Evolutionary conservation across 2,113 vertebrate species (phyloP), one percentile per base, ranked within the genome.

Genomic region (Anthoscopus minutus): DNA sequence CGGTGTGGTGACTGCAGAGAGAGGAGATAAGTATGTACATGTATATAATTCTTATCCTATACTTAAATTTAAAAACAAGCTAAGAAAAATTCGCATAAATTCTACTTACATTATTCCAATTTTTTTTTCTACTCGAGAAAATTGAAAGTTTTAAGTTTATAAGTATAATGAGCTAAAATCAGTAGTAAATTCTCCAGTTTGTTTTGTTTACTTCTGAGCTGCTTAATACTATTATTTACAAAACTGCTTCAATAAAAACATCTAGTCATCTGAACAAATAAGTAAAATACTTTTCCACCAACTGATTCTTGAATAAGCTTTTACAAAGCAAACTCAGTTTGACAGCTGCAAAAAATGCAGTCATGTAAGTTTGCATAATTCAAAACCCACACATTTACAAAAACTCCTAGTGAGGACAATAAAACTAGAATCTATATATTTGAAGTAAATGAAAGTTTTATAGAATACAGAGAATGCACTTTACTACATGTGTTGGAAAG

Each of bases 321-420:
- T 85, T 61, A 58, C 53, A 89, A 80, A 56, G 18, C 19, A 85
- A 81, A 84, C 40, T 74, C 47, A 38, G 4, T 77, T 54, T 86
- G 82, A 80, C 50, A 90, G 67, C 50, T 90, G 65, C 33, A 87
- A 88, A 89, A 86, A 70, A 58, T 53, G n/a, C 54, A 70, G 76
- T 86, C 50, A 15, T 77, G 66, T 82, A 95, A 88, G 21, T 45
- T 50, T 89, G 79, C 58, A 77, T 88, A 89, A 92, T 85, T 92
- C 37, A 93, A 77, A 33, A 12, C 30, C 15, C 61, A 76, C 13
- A 24, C 15, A 50, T 67, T 60, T 79, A 12, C 42, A 87, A 61
- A 89, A 79, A 44, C 4, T 51, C 44, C 16, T 45, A 64, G 22
- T 37, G 61, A 85, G 73, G 19, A 10, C n/a, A 88, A 20, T 72